Percentiles rank a stretch among this genome's conserved stretches.
These are phyloP conservation scores for Romanomermis culicivorax DNA, from an alignment of 2,888 invertebrate species.

Conservation along the genomic window DNA sequence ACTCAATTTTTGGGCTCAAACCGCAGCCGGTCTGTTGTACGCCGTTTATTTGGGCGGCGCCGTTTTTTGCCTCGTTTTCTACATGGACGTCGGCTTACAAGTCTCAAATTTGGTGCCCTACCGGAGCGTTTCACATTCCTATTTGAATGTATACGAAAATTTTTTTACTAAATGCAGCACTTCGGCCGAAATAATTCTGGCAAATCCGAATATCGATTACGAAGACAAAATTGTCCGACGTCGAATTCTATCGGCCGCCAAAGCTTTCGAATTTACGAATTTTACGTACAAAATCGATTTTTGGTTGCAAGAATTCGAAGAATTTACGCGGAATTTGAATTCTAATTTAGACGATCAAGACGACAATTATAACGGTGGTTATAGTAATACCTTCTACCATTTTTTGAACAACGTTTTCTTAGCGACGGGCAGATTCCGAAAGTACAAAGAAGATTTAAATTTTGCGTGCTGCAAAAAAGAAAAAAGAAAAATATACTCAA, in stretches of 20 bases:
- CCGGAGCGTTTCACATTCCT: constrained; percentile 69
- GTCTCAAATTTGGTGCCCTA: constrained; percentile 60
- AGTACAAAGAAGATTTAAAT: not conserved
- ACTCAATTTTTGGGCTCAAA: no score
- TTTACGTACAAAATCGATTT: constrained; percentile 31
- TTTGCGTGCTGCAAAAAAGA: not conserved
- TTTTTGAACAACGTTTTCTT: constrained; percentile 1
- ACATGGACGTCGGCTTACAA: constrained; percentile 55
- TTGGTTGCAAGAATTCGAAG: constrained; percentile 10
- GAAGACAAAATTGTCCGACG: constrained; percentile 52
- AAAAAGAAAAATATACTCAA: no score
- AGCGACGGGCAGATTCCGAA: not conserved
- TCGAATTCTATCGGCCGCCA: constrained; percentile 55
- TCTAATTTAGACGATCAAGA: not conserved
- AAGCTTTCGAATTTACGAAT: constrained; percentile 52
- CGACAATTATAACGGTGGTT: no score
- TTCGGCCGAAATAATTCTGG: constrained; percentile 56
- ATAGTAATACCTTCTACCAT: not conserved
- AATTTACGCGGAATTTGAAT: not conserved
- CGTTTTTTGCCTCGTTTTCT: constrained; percentile 39
- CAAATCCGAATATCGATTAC: constrained; percentile 64
- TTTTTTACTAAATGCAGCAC: constrained; percentile 40
- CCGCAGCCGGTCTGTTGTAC: constrained; percentile 48
- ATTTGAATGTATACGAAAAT: constrained; percentile 67
- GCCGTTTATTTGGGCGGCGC: constrained; percentile 54